A percentile compares a stretch with the other conserved stretches of the same genome.
These are phyloP conservation scores for Leuciscus waleckii DNA, from an alignment of 2,797 vertebrate species.

Conservation along the genomic window DNA sequence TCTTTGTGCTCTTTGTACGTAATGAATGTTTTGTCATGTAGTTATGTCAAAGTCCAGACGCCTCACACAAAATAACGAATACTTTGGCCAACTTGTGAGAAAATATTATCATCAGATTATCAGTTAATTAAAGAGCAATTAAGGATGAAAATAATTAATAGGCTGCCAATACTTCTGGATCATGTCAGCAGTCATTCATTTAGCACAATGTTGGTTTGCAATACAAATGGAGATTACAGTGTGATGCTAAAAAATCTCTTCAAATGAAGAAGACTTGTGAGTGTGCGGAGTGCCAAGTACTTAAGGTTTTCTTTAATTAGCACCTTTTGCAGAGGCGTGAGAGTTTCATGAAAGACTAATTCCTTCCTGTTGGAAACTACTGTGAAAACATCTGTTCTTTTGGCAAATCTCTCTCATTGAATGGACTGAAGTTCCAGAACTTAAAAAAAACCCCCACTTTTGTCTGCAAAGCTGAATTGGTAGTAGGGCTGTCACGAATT, in stretches of 20 bases:
- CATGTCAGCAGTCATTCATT: conserved; percentile 25
- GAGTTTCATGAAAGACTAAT: conserved; percentile 60
- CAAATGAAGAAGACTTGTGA: conserved; percentile 11
- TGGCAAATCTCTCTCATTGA: conserved; percentile 66
- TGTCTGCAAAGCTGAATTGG: neutral
- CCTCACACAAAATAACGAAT: conserved; percentile 30
- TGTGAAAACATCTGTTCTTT: conserved; percentile 73
- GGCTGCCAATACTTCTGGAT: conserved; percentile 38
- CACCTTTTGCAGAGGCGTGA: conserved; percentile 73
- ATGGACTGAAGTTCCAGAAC: conserved; percentile 48
- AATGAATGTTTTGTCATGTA: conserved; percentile 61
- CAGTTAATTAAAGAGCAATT: conserved; percentile 58
- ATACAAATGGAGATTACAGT: conserved; percentile 23
- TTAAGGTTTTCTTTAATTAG: conserved; percentile 74
- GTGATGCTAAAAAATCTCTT: conserved; percentile 22
- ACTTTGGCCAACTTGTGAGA: conserved; percentile 38
- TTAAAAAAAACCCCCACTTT: neutral
- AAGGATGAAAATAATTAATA: conserved; percentile 46
- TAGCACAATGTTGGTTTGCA: conserved; percentile 18
- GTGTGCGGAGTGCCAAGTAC: conserved; percentile 32
- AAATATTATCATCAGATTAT: conserved; percentile 57
- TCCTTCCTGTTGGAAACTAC: conserved; percentile 64
- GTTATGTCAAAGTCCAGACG: conserved; percentile 55
- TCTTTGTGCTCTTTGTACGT: conserved; percentile 56
- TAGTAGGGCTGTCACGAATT: no score